Evolutionary conservation across 1,140 invertebrate genomes (phyloP), one percentile per base, ranked within the genome.

Genomic region (Oncopodura yosiiana): DNA sequence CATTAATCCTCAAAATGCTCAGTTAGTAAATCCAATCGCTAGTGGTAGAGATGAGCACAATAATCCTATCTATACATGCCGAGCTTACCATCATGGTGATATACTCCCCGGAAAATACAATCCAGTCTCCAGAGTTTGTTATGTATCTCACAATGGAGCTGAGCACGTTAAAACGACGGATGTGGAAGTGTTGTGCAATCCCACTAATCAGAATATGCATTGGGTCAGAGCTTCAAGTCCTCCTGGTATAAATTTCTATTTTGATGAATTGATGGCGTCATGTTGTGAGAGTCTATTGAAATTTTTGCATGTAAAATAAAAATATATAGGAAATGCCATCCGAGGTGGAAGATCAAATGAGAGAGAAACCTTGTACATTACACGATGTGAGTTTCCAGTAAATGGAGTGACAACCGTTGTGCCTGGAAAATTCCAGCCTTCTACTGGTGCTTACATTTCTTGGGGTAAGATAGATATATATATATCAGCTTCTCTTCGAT

Each of bases 61-160:
- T 19, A 36, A 48, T 21, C n/a, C 30, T 9, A 24, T 56, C 0
- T 62, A 53, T 27, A 23, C 56, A 32, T 62, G 61, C 29, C 32
- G 61, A 26, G 30, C 49, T 23, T 62, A 62, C 21, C 53, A 59
- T 34, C 21, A 50, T 24, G 61, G 56, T 18, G 61, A 62, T 36
- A 62, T 62, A 29, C 26, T 58, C 16, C 61, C 61, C 11, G 61
- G 56, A 34, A 62, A 62, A 34, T 56, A 58, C 12, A 49, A 62
- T 32, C 39, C 41, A 16, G 41, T 32, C 12, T n/a, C 34, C 12
- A 5, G 44, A 23, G 39, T 44, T 19, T 62, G 56, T 45, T 53
- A 58, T 27, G 60, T 62, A 16, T 18, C 52, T 24, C 38, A 53
- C 14, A 51, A 24, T 24, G 56, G 56, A 9, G 56, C 3, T 16